phyloP scores from a whole-genome alignment of 2,888 invertebrate genomes.

The Tricholauxania praeusta region DNA sequence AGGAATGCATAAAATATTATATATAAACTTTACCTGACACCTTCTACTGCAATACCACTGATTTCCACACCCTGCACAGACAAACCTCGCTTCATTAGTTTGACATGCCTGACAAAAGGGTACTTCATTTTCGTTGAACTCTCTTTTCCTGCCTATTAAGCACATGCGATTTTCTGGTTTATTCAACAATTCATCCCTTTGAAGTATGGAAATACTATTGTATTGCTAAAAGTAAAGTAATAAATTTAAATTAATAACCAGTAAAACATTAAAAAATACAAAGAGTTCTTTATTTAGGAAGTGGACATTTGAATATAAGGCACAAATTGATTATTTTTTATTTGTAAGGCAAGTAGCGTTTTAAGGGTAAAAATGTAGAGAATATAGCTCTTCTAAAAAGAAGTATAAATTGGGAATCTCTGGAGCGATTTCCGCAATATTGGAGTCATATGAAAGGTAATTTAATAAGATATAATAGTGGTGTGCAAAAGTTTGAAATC shows the following conservation, averaged over 20 bases:
- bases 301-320: too few species aligned
- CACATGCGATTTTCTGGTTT: too few species aligned
- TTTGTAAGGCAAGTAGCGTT: too few species aligned
- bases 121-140: constrained; percentile 52
- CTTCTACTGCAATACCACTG: constrained; percentile 96
- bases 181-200: constrained; percentile 17
- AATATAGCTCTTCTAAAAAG: too few species aligned
- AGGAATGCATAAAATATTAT: constrained; percentile 4
- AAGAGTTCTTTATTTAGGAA: neutral
- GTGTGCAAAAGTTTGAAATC: too few species aligned
- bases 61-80: constrained; percentile 90
- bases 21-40: constrained; percentile 79
- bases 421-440: too few species aligned
- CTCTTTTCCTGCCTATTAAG: neutral
- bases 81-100: constrained; percentile 84
- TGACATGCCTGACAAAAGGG: constrained; percentile 90
- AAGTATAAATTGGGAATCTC: too few species aligned
- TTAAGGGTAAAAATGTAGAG: too few species aligned
- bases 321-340: too few species aligned
- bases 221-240: constrained; percentile 17
- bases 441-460: too few species aligned
- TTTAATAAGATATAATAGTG: too few species aligned
- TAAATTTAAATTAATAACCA: neutral
- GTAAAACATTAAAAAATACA: neutral
- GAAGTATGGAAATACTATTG: constrained; percentile 21